Conservation (phyloP, 2,113 vertebrate species). For the Crypturellus undulatus region DNA sequence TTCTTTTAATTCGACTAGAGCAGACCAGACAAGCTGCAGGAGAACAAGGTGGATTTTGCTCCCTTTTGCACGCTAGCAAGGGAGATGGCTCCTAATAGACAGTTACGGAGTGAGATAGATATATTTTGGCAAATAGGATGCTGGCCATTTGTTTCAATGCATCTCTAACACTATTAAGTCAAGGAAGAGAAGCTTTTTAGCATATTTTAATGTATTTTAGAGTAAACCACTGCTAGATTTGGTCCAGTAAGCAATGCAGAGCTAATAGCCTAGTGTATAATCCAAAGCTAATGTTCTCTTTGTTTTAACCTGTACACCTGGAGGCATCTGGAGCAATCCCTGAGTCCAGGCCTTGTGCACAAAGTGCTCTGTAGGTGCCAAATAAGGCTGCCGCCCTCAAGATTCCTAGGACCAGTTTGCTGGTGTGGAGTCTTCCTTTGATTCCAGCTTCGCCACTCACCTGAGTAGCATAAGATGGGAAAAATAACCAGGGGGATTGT, state of each 20-base stretch:
- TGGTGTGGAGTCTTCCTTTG: not conserved
- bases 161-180: accelerated
- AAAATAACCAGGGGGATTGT: accelerated
- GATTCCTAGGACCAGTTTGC: not conserved
- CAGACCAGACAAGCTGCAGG: not conserved
- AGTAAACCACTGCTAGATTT: not conserved
- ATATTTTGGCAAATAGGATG: not conserved
- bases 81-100: not conserved
- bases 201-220: not conserved
- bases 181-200: not conserved
- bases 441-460: not conserved
- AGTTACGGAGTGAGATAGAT: not conserved
- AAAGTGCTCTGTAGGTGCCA: accelerated
- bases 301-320: accelerated
- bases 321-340: accelerated
- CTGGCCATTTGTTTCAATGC: not conserved
- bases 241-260: not conserved
- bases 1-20: not conserved
- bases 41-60: not conserved
- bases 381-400: accelerated
- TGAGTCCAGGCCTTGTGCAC: accelerated
- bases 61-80: not conserved
- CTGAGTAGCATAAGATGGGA: not conserved
- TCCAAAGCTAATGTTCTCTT: not conserved
- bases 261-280: accelerated